phyloP scores from a whole-genome alignment of 1,140 invertebrate genomes.

The Eurosta solidaginis region DNA sequence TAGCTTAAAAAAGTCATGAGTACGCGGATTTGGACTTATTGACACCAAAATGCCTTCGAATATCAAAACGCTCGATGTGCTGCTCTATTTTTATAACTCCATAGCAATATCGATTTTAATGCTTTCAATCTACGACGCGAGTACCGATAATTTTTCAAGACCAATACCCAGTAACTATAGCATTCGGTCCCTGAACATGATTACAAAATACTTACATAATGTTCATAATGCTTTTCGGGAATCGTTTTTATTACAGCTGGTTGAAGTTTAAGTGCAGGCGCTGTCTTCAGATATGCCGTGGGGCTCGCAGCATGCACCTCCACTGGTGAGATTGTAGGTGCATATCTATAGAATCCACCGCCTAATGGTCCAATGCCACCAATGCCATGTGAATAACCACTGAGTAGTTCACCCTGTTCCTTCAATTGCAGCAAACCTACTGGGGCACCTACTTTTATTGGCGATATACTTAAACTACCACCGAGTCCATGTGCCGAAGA shows the following conservation, averaged over 20 bases:
- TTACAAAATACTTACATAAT: constrained; percentile 63
- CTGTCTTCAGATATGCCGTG: constrained; percentile 48
- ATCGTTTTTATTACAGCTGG: constrained; percentile 62
- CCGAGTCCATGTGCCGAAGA: constrained; percentile 4
- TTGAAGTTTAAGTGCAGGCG: constrained; percentile 41
- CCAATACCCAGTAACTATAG: too few relatives aligned
- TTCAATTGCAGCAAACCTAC: background rate
- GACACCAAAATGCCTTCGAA: too few relatives aligned
- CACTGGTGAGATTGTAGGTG: constrained; percentile 41
- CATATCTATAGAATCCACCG: constrained; percentile 54
- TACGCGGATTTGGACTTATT: too few relatives aligned
- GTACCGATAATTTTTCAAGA: too few relatives aligned
- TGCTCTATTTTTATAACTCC: too few relatives aligned
- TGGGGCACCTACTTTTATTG: background rate
- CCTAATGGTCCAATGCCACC: constrained; percentile 49
- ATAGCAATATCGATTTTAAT: too few relatives aligned
- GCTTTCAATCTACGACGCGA: too few relatives aligned
- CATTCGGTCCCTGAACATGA: too few relatives aligned
- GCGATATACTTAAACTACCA: background rate
- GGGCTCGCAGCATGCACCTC: constrained; percentile 45
- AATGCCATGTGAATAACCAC: constrained; percentile 46
- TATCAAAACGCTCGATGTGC: too few relatives aligned
- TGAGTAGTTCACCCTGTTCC: constrained; percentile 34
- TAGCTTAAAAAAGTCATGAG: too few relatives aligned
- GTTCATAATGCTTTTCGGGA: constrained; percentile 64